These are phyloP conservation scores for Paratilapia polleni DNA, from an alignment of 2,113 vertebrate genomes.

Conservation along the genomic window DNA sequence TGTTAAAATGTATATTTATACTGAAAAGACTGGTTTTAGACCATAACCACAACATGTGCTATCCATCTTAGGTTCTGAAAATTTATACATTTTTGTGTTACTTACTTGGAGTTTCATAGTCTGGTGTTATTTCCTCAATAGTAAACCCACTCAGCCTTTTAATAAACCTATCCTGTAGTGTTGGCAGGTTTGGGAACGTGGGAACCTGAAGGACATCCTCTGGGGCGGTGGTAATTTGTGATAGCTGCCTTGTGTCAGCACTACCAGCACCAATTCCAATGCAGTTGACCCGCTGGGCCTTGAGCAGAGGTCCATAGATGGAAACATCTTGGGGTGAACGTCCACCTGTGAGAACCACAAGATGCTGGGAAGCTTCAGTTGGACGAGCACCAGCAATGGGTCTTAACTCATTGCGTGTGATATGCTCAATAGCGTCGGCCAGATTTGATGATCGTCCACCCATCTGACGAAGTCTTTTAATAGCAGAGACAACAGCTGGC, in stretches of 20 bases:
- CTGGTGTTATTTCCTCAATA: neutral
- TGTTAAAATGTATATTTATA: neutral
- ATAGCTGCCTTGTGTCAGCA: constrained; percentile 82
- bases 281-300: constrained; percentile 77
- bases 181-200: constrained; percentile 82
- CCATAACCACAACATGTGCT: neutral
- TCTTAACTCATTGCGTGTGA: constrained; percentile 85
- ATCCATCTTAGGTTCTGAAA: neutral
- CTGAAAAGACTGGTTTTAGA: neutral
- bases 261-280: constrained; percentile 85
- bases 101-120: constrained; percentile 54
- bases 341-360: constrained; percentile 91
- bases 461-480: constrained; percentile 85
- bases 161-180: constrained; percentile 75
- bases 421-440: constrained; percentile 87
- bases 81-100: constrained; percentile 11
- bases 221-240: constrained; percentile 78
- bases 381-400: constrained; percentile 86
- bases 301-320: constrained; percentile 79
- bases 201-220: constrained; percentile 81
- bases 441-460: constrained; percentile 86
- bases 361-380: constrained; percentile 89
- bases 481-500: constrained; percentile 74
- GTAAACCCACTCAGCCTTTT: constrained; percentile 63
- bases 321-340: constrained; percentile 86